Evolutionary conservation across 2,113 vertebrate species (phyloP).

Genomic region (Caranx melampygus): DNA sequence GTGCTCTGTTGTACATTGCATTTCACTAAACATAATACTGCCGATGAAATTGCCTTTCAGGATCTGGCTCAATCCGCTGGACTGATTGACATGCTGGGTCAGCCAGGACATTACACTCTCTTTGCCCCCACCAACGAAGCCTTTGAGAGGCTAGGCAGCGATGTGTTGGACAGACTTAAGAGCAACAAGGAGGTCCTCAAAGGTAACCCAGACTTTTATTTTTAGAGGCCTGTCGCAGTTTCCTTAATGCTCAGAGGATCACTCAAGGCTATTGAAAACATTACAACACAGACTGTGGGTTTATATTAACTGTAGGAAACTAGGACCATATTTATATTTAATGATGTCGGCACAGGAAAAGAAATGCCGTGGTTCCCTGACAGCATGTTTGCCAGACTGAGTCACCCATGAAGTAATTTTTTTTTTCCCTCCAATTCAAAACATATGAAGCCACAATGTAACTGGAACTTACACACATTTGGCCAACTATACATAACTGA

Average conservation of each 20-base stretch:
- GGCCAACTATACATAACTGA: conserved; percentile 53
- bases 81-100: conserved; percentile 87
- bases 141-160: conserved; percentile 89
- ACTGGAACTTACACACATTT: conserved; percentile 58
- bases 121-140: conserved; percentile 97
- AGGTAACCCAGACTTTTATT: conserved; percentile 82
- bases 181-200: conserved; percentile 88
- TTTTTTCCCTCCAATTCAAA: conserved; percentile 56
- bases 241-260: conserved; percentile 15
- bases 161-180: conserved; percentile 89
- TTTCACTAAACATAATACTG: conserved; percentile 3
- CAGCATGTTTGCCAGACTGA: conserved; percentile 38
- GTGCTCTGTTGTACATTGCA: background rate
- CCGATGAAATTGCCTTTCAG: conserved; percentile 76
- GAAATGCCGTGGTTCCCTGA: conserved; percentile 14
- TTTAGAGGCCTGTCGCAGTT: background rate
- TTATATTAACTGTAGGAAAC: conserved; percentile 41
- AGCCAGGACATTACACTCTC: conserved; percentile 91
- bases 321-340: conserved; percentile 41
- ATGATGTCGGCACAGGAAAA: conserved; percentile 40
- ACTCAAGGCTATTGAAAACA: conserved; percentile 31
- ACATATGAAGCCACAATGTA: conserved; percentile 67
- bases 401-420: conserved; percentile 26
- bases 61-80: conserved; percentile 85
- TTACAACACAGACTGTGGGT: background rate